Percentiles rank a stretch among this genome's conserved stretches.
Evolutionary conservation across 2,113 vertebrate genomes (phyloP).

Genomic region (Herpailurus yagouaroundi): DNA sequence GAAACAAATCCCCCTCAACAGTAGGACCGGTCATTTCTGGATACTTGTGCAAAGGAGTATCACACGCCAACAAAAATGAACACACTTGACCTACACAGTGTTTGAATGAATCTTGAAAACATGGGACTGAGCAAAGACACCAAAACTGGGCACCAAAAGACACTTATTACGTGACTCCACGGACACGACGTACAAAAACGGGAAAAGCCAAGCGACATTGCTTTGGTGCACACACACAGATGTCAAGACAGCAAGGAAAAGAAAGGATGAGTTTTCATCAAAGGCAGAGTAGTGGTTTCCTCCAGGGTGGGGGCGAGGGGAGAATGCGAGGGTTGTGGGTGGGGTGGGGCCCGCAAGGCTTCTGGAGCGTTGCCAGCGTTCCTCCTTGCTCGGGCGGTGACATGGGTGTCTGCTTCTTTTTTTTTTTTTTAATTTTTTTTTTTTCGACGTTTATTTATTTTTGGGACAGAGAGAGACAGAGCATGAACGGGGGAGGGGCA

Average conservation of each 20-base stretch:
- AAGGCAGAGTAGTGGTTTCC: neutral
- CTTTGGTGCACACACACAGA: neutral
- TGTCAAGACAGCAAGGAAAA: neutral
- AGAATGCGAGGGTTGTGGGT: fast-evolving
- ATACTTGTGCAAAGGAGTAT: neutral
- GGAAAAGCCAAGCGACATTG: neutral
- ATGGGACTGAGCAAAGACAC: neutral
- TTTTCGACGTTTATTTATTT: too few relatives aligned
- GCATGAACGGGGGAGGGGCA: too few relatives aligned
- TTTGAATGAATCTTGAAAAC: slow-evolving; percentile 13
- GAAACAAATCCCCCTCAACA: neutral
- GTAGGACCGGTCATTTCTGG: neutral
- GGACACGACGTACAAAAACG: neutral
- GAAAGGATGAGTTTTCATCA: neutral
- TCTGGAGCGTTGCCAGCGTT: fast-evolving
- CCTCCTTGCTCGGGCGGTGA: neutral
- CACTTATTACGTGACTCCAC: neutral
- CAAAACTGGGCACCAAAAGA: neutral
- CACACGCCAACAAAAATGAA: neutral
- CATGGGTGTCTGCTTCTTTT: neutral
- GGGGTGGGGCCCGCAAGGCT: too few relatives aligned
- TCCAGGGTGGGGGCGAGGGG: fast-evolving
- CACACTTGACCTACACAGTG: neutral
- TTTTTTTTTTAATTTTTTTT: too few relatives aligned
- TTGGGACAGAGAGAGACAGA: too few relatives aligned